Evolutionary conservation across 1,140 invertebrate genomes (phyloP).

Genomic region (Thalassaphorura encarpata): DNA sequence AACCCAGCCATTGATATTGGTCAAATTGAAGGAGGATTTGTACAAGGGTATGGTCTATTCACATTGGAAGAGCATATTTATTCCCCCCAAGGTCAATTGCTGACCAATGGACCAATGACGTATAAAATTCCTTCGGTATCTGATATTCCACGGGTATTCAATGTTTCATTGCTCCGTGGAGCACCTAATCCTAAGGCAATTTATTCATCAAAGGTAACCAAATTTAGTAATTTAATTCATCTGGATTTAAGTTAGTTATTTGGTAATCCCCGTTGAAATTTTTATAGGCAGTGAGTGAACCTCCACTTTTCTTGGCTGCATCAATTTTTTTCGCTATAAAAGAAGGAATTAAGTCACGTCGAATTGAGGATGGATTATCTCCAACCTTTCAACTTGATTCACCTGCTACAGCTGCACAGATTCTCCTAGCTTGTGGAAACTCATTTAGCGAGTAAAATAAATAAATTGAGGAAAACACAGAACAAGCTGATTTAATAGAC

Average conservation of each 20-base stretch:
- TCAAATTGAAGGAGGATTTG: slow-evolving; percentile 59
- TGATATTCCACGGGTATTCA: slow-evolving; percentile 49
- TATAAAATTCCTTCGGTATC: slow-evolving; percentile 55
- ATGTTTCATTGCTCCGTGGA: slow-evolving; percentile 52
- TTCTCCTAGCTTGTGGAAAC: slow-evolving; percentile 82
- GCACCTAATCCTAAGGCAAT: slow-evolving; percentile 51
- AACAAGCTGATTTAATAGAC: no score
- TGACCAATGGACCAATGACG: slow-evolving; percentile 47
- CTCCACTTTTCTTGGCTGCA: slow-evolving; percentile 51
- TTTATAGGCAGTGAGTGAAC: slow-evolving; percentile 51
- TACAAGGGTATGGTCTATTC: slow-evolving; percentile 55
- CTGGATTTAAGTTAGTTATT: neutral
- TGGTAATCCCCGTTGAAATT: no score
- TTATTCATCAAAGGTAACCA: slow-evolving; percentile 55
- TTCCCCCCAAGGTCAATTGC: slow-evolving; percentile 45
- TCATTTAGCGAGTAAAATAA: no score
- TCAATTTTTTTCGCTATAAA: slow-evolving; percentile 56
- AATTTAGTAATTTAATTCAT: neutral
- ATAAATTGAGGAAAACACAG: no score
- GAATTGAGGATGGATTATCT: slow-evolving; percentile 53
- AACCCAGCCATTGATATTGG: slow-evolving; percentile 63
- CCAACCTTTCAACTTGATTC: slow-evolving; percentile 65
- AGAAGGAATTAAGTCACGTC: slow-evolving; percentile 50
- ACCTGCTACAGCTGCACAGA: slow-evolving; percentile 76
- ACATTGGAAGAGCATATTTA: slow-evolving; percentile 52